Conservation (phyloP, 1,140 invertebrate genomes). For the Tetranychus cinnabarinus region DNA sequence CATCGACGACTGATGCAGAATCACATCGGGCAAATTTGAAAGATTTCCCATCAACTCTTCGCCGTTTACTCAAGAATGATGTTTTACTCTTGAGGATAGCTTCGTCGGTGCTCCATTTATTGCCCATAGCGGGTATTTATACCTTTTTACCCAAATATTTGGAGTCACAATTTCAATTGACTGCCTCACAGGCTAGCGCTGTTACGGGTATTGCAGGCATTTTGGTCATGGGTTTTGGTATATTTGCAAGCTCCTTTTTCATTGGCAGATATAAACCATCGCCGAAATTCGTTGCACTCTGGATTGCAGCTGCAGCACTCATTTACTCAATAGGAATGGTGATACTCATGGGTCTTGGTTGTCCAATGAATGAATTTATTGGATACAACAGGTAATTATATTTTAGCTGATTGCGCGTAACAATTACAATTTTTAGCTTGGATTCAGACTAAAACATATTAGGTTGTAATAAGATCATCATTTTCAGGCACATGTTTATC, state of each 20-base stretch:
- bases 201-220: constrained; percentile 73
- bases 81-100: constrained; percentile 70
- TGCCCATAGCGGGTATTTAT: constrained; percentile 70
- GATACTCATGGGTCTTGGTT: constrained; percentile 63
- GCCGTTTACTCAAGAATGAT: constrained; percentile 59
- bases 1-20: not conserved
- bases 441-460: too few relatives aligned
- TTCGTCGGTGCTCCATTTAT: constrained; percentile 60
- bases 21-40: not conserved
- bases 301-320: constrained; percentile 65
- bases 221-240: constrained; percentile 69
- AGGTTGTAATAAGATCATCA: too few relatives aligned
- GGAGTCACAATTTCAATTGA: constrained; percentile 65
- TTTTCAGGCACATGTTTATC: too few relatives aligned
- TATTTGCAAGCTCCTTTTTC: constrained; percentile 59
- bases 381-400: constrained; percentile 20
- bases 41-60: constrained; percentile 69
- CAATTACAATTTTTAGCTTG: too few relatives aligned
- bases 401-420: too few relatives aligned
- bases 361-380: constrained; percentile 54
- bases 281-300: constrained; percentile 56
- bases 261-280: constrained; percentile 58
- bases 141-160: constrained; percentile 82
- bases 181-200: constrained; percentile 65
- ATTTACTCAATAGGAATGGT: constrained; percentile 68